Base-by-base conservation (phyloP, 2,888 invertebrate species). In the Lasioglossum villosulum region DNA sequence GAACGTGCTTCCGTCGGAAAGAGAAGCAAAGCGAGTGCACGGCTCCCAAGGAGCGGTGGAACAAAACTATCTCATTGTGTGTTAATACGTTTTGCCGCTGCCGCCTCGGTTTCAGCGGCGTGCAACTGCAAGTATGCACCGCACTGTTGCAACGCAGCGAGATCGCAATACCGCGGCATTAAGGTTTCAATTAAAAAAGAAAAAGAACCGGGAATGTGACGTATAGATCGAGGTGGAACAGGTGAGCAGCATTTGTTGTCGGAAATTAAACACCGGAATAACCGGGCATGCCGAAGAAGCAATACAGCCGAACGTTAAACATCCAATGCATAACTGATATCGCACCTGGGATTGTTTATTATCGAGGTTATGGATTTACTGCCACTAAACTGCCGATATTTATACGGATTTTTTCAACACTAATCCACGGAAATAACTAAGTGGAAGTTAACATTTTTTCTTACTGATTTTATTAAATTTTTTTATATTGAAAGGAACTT, bases 51-150 rank as follows among this genome's bases (percentile, higher is more conserved):
- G 82, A 90, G 89, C 91, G 91, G 89, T 91, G 93, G 93, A 94
- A 94, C 94, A 94, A 94, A 94, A 95, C 95, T 95, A 95, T 95
- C 94, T 95, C 95, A 95, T 95, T 95, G 95, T 95, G 95, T 95
- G 95, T 95, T 95, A 95, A 95, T 95, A 95, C 93, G 92, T 92
- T 92, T 93, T 90, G 88, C 91, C 90, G 88, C 77, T 82, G 83
- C 79, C 82, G 92, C 92, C 89, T 89, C 83, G 90, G 89, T 91
- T 92, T 90, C 90, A 90, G 90, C 89, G 75, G 70, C 68, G 63
- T 70, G 80, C 84, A 83, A 86, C 90, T 82, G 83, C 81, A 75
- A 84, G 78, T 81, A 84, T 83, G 80, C 84, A 81, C 52, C 78
- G 76, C 73, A 39, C 74, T 80, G 68, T 45, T 77, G 48, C 27